A percentile compares a stretch with the other conserved stretches of the same genome.
phyloP scores from a whole-genome alignment of 2,797 vertebrate species.

The Schizopygopsis pylzovi region DNA sequence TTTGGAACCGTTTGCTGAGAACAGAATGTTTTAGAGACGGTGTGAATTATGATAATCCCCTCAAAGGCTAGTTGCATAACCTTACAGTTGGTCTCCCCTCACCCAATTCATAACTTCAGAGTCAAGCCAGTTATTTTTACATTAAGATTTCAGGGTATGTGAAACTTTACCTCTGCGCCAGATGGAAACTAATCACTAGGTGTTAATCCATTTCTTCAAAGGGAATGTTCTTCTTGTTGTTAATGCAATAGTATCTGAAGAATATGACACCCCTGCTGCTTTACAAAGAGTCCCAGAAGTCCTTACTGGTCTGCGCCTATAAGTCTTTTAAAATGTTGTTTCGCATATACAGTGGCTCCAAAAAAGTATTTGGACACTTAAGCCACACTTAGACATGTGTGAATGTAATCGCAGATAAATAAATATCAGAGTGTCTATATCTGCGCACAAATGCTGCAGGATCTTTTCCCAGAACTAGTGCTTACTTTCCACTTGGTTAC shows the following conservation, averaged over 20 bases:
- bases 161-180: slow-evolving; percentile 78
- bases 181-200: slow-evolving; percentile 80
- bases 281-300: background rate
- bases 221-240: slow-evolving; percentile 69
- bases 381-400: slow-evolving; percentile 9
- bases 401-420: slow-evolving; percentile 4
- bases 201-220: slow-evolving; percentile 81
- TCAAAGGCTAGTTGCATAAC: slow-evolving; percentile 66
- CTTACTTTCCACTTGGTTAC: background rate
- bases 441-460: background rate
- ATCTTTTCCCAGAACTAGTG: background rate
- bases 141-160: slow-evolving; percentile 72
- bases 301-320: background rate
- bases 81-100: slow-evolving; percentile 32
- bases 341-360: slow-evolving; percentile 11
- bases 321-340: slow-evolving; percentile 17
- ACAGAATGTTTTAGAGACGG: slow-evolving; percentile 60
- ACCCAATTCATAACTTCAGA: slow-evolving; percentile 75
- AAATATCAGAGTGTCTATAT: background rate
- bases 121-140: slow-evolving; percentile 82
- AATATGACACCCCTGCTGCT: slow-evolving; percentile 27
- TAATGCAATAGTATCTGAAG: slow-evolving; percentile 68
- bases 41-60: slow-evolving; percentile 57
- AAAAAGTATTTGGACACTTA: slow-evolving; percentile 24
- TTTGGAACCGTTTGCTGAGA: slow-evolving; percentile 16